Evolutionary conservation across 1,140 invertebrate species (phyloP).

Genomic region (Micrasema minimum): DNA sequence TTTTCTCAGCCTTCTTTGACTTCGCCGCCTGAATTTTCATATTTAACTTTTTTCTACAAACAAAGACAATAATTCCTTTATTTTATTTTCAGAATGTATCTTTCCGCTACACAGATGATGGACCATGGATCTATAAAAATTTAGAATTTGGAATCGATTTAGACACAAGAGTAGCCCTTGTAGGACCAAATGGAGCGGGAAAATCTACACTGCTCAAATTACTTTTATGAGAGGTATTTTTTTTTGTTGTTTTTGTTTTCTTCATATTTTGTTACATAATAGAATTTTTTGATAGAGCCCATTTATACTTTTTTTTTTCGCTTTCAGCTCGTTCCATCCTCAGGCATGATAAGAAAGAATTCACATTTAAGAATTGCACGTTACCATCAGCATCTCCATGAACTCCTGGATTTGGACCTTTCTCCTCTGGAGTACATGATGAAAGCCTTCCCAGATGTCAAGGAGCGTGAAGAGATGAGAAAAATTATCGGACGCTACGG

Average conservation of each 20-base stretch:
- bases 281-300: not conserved
- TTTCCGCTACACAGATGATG: conserved; percentile 90
- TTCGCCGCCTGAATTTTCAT: too few relatives aligned
- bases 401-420: conserved; percentile 93
- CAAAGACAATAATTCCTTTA: too few relatives aligned
- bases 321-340: conserved; percentile 85
- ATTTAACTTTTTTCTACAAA: too few relatives aligned
- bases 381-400: conserved; percentile 99
- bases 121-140: conserved; percentile 96
- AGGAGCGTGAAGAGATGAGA: conserved; percentile 98
- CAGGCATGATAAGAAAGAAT: conserved; percentile 97
- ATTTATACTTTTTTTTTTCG: conserved; percentile 18
- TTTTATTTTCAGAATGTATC: conserved; percentile 95
- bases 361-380: conserved; percentile 96
- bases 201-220: conserved; percentile 98
- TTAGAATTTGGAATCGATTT: conserved; percentile 99
- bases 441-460: conserved; percentile 95
- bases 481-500: conserved; percentile 99
- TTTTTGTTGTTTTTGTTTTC: too few relatives aligned
- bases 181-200: conserved; percentile 98
- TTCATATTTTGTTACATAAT: too few relatives aligned
- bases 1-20: too few relatives aligned
- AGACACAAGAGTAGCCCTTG: conserved; percentile 96
- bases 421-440: conserved; percentile 99
- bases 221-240: conserved; percentile 91